Conservation (phyloP, 2,888 invertebrate genomes). For the Luperina testacea region DNA sequence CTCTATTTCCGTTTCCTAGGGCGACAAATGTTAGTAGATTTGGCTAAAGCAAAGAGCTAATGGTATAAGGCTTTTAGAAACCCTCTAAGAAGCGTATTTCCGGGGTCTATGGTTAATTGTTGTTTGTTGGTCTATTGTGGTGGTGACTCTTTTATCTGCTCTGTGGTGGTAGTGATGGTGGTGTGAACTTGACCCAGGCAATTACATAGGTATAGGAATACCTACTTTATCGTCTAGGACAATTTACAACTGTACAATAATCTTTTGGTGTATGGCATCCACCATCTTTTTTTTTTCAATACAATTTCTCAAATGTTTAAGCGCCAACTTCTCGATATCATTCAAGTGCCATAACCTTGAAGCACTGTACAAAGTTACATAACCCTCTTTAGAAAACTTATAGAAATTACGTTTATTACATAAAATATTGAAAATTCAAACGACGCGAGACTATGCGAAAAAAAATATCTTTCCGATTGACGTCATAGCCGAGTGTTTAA, state of each 20-base stretch:
- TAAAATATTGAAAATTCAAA: constrained; percentile 11
- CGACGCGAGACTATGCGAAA: neutral
- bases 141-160: neutral
- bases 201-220: neutral
- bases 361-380: neutral
- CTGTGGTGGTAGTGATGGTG: no score
- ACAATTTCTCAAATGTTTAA: neutral
- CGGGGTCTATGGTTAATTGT: neutral
- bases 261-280: neutral
- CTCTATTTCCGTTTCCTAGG: neutral
- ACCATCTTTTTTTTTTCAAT: neutral
- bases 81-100: neutral
- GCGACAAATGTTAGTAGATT: neutral
- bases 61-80: neutral
- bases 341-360: neutral
- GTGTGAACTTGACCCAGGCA: neutral
- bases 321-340: neutral
- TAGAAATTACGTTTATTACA: neutral
- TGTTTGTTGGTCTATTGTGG: no score
- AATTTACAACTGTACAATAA: neutral
- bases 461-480: constrained; percentile 16
- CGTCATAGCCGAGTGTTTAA: constrained; percentile 5
- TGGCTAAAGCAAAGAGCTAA: neutral
- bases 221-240: neutral
- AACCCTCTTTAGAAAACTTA: neutral